Evolutionary conservation across 1,140 invertebrate species (phyloP).

Genomic region (Drosophila ogumai): DNA sequence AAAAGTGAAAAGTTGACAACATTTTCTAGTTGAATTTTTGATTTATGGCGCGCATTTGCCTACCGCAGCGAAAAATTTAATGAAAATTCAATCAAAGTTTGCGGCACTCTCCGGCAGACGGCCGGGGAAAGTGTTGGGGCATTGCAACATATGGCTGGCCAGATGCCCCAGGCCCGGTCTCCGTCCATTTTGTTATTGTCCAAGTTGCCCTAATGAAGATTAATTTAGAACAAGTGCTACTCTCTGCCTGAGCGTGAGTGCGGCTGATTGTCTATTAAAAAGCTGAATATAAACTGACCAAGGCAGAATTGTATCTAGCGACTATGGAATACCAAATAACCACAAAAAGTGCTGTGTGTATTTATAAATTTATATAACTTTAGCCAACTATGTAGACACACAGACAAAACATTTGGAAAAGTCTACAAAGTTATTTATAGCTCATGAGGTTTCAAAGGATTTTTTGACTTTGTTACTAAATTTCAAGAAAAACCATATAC

Average conservation of each 20-base stretch:
- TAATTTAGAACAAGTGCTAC: constrained; percentile 72
- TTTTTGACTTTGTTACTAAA: background rate
- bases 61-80: constrained; percentile 72
- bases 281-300: constrained; percentile 2
- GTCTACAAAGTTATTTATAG: background rate
- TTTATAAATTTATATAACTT: background rate
- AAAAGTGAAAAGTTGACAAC: constrained; percentile 82
- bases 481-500: background rate
- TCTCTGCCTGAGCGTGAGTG: constrained; percentile 9
- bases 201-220: constrained; percentile 77
- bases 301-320: background rate
- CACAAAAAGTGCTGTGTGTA: background rate
- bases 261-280: constrained; percentile 42
- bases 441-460: background rate
- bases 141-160: constrained; percentile 56
- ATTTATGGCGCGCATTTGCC: constrained; percentile 69
- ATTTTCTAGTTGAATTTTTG: constrained; percentile 72
- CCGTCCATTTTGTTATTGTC: constrained; percentile 42
- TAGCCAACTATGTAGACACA: background rate
- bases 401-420: background rate
- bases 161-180: constrained; percentile 25
- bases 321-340: background rate
- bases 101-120: constrained; percentile 20
- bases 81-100: constrained; percentile 82
- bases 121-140: background rate